Conservation (phyloP, 2,797 vertebrate genomes). For the Danio jaintianensis region DNA sequence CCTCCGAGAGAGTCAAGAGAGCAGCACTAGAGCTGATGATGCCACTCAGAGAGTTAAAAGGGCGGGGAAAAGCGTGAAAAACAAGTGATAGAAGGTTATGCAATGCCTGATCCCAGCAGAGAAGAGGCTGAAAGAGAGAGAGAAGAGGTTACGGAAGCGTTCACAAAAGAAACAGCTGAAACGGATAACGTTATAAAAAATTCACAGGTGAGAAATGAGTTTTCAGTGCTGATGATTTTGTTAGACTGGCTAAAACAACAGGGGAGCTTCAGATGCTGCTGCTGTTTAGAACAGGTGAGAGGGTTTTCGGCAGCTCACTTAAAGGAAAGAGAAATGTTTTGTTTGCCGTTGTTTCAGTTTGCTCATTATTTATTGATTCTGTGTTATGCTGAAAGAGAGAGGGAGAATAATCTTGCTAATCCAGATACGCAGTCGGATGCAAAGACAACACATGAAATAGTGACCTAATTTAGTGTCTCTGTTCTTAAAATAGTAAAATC, state of each 20-base stretch:
- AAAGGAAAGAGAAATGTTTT: not conserved
- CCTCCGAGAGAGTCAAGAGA: conserved; percentile 9
- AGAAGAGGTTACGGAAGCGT: not conserved
- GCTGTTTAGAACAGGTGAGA: not conserved
- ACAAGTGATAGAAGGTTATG: not conserved
- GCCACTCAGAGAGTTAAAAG: conserved; percentile 1
- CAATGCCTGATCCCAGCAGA: not conserved
- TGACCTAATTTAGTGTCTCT: not conserved
- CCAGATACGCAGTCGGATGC: not conserved
- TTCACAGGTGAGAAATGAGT: not conserved
- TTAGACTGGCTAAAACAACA: not conserved
- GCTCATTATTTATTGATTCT: not conserved
- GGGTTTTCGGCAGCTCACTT: not conserved
- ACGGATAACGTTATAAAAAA: not conserved
- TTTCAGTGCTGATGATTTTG: conserved; percentile 11
- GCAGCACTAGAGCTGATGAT: conserved; percentile 7
- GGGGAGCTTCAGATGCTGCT: not conserved
- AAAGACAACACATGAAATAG: not conserved
- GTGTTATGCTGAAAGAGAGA: not conserved
- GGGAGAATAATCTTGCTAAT: not conserved
- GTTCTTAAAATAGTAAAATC: not conserved
- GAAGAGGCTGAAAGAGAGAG: not conserved
- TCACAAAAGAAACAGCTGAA: not conserved
- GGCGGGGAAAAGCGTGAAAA: not conserved
- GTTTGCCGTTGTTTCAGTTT: not conserved